phyloP scores from a whole-genome alignment of 2,888 invertebrate species.

The Ormyrus pomaceus region DNA sequence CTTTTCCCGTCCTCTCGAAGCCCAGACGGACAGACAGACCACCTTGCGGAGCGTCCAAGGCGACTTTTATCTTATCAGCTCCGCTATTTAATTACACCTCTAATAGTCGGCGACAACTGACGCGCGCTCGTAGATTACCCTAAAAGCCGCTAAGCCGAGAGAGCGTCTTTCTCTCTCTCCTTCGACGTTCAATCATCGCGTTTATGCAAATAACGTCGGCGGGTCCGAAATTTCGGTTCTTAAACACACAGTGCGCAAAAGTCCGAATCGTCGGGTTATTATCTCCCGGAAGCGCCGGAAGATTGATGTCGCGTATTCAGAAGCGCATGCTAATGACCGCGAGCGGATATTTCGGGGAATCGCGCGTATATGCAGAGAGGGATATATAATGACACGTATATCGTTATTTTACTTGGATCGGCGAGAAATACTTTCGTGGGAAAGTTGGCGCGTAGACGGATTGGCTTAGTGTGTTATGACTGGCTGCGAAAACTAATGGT shows the following conservation, averaged over 20 bases:
- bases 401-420: not conserved
- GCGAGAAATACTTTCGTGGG: not conserved
- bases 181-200: slow-evolving; percentile 29
- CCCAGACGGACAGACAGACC: too few species aligned
- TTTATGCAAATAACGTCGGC: slow-evolving; percentile 28
- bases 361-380: not conserved
- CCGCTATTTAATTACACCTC: slow-evolving; percentile 45
- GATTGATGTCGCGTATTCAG: slow-evolving; percentile 48
- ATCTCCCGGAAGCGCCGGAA: slow-evolving; percentile 47
- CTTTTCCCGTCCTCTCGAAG: too few species aligned
- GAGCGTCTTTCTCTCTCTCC: not conserved
- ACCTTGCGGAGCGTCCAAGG: too few species aligned
- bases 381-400: not conserved
- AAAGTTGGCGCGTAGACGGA: too few species aligned
- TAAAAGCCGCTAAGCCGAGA: slow-evolving; percentile 22
- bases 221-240: not conserved
- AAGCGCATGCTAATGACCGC: slow-evolving; percentile 22
- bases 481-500: too few species aligned
- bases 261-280: slow-evolving; percentile 24
- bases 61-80: slow-evolving; percentile 12
- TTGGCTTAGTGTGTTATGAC: too few species aligned
- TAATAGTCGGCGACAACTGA: slow-evolving; percentile 8
- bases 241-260: too few species aligned
- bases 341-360: slow-evolving; percentile 17
- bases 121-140: not conserved